phyloP scores from a whole-genome alignment of 2,797 vertebrate species.

The Balearica regulorum region DNA sequence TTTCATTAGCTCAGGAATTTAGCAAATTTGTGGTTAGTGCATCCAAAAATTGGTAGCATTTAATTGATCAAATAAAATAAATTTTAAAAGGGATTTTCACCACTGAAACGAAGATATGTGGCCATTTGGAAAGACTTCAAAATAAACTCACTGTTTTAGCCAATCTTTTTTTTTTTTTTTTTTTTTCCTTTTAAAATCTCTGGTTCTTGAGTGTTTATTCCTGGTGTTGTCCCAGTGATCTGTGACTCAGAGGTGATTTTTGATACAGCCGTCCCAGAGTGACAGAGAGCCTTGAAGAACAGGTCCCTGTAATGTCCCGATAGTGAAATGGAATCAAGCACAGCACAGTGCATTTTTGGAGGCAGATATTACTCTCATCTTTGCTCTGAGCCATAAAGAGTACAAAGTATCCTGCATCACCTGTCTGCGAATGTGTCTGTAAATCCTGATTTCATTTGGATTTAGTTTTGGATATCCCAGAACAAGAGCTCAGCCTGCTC shows the following conservation, averaged over 20 bases:
- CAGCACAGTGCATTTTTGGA: neutral
- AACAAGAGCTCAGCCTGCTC: neutral
- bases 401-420: neutral
- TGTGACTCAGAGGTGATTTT: neutral
- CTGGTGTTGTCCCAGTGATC: neutral
- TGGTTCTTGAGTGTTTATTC: neutral
- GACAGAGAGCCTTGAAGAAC: neutral
- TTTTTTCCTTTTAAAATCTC: neutral
- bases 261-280: neutral
- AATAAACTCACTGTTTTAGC: neutral
- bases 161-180: neutral
- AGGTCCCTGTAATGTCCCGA: neutral
- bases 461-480: neutral
- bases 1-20: conserved; percentile 68
- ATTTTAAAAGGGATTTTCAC: conserved; percentile 40
- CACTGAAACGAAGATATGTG: conserved; percentile 10
- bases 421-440: neutral
- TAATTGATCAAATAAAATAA: conserved; percentile 51
- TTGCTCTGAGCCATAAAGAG: neutral
- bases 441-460: neutral
- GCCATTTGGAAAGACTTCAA: conserved; percentile 35
- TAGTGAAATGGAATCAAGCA: neutral
- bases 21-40: conserved; percentile 60
- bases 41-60: conserved; percentile 56
- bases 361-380: neutral